Conservation (phyloP, 2,113 vertebrate genomes). For the Caretta caretta region DNA sequence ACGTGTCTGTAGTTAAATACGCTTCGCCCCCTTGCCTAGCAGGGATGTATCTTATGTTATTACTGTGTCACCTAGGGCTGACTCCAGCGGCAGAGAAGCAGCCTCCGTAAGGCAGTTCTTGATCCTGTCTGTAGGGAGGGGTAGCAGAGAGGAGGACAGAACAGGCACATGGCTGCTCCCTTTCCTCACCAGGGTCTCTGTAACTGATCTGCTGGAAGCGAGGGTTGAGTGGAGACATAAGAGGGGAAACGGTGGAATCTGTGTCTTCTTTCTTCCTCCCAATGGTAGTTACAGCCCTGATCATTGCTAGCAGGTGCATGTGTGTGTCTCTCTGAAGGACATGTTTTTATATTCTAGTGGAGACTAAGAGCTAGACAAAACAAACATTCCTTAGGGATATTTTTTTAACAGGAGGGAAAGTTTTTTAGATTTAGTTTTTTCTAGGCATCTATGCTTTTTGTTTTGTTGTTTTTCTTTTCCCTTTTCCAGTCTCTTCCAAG, state of each 20-base stretch:
- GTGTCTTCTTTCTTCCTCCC: neutral
- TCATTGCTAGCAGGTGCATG: neutral
- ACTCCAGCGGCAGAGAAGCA: neutral
- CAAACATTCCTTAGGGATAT: neutral
- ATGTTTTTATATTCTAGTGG: neutral
- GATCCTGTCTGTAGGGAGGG: neutral
- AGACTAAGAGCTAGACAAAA: neutral
- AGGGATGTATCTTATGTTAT: neutral
- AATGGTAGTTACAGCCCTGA: neutral
- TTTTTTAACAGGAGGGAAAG: neutral
- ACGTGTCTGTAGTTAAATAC: neutral
- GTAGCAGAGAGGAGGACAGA: neutral
- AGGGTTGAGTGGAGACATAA: neutral
- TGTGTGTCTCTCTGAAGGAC: neutral
- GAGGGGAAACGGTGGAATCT: rapidly evolving
- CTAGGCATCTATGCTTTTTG: slow-evolving; percentile 8
- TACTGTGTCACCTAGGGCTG: neutral
- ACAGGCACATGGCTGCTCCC: neutral
- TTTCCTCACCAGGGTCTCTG: neutral
- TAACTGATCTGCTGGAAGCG: neutral
- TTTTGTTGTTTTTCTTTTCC: neutral
- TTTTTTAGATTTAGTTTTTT: slow-evolving; percentile 51
- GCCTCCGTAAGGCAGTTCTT: neutral
- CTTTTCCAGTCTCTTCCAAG: slow-evolving; percentile 90
- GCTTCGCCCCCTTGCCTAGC: neutral